Conservation (phyloP, 1,140 invertebrate genomes). For the Reticulitermes speratus region DNA sequence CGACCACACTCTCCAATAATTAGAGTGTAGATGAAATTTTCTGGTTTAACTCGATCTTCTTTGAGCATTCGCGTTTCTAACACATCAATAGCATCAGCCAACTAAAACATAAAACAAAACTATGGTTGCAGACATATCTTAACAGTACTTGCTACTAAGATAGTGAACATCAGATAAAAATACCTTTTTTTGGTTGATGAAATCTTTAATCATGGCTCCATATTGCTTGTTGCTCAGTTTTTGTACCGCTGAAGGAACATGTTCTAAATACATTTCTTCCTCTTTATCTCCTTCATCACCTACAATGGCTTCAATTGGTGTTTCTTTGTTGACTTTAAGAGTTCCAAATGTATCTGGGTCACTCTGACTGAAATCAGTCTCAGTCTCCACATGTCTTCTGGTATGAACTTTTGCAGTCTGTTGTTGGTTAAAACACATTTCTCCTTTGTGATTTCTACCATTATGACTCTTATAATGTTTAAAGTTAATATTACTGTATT, state of each 20-base stretch:
- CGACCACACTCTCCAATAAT: constrained; percentile 76
- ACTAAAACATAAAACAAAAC: constrained; percentile 35
- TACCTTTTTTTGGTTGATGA: constrained; percentile 60
- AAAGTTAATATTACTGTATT: background rate
- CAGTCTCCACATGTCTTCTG: background rate
- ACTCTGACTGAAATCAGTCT: background rate
- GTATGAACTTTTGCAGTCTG: background rate
- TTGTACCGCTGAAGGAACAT: constrained; percentile 27
- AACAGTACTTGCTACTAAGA: background rate
- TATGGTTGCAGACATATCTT: background rate
- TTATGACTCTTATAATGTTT: background rate
- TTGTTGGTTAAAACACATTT: background rate
- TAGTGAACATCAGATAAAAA: background rate
- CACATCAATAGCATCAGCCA: constrained; percentile 68
- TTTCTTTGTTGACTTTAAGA: constrained; percentile 33
- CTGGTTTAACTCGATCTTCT: constrained; percentile 74
- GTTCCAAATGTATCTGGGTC: constrained; percentile 47
- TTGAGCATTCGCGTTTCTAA: constrained; percentile 71
- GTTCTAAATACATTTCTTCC: constrained; percentile 42
- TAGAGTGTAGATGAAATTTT: constrained; percentile 75
- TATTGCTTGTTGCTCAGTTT: constrained; percentile 60
- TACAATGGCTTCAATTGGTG: constrained; percentile 6
- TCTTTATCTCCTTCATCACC: constrained; percentile 32
- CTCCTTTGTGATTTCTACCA: background rate
- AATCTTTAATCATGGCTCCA: constrained; percentile 65